A percentile compares a stretch with the other conserved stretches of the same genome.
Evolutionary conservation across 2,888 invertebrate genomes (phyloP).

Genomic region (Seira sanloemensis): DNA sequence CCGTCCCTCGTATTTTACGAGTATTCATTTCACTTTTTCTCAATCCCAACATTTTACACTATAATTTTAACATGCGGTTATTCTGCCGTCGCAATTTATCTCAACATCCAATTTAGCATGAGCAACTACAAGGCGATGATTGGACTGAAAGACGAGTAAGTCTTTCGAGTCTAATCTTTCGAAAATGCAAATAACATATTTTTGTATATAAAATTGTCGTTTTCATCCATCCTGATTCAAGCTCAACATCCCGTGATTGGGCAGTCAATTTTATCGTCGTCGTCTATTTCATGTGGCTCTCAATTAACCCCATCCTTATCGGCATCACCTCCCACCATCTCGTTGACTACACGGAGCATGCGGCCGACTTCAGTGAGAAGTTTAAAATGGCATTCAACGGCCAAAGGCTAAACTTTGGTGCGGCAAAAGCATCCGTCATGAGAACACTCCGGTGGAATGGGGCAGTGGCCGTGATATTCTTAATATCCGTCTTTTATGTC

Average conservation of each 20-base stretch:
- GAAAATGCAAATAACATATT: no score
- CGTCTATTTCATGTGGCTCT: slow-evolving; percentile 23
- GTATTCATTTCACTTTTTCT: slow-evolving; percentile 10
- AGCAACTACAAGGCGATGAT: not conserved
- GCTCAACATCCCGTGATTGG: not conserved
- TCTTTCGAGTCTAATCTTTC: no score
- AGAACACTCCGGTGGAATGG: not conserved
- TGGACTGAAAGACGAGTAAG: not conserved
- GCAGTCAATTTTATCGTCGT: not conserved
- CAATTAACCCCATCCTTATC: slow-evolving; percentile 24
- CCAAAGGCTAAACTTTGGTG: not conserved
- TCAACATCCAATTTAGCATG: not conserved
- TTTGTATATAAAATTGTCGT: no score
- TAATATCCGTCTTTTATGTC: not conserved
- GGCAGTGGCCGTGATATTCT: not conserved
- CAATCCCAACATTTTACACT: slow-evolving; percentile 13
- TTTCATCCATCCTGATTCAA: no score
- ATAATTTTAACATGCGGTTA: not conserved
- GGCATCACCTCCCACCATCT: not conserved
- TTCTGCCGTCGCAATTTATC: not conserved
- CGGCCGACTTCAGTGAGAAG: not conserved
- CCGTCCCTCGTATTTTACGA: not conserved
- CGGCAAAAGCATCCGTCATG: not conserved
- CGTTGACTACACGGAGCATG: not conserved
- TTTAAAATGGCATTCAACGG: slow-evolving; percentile 9